phyloP scores from a whole-genome alignment of 2,797 vertebrate species.

The Cossypha dichroa region DNA sequence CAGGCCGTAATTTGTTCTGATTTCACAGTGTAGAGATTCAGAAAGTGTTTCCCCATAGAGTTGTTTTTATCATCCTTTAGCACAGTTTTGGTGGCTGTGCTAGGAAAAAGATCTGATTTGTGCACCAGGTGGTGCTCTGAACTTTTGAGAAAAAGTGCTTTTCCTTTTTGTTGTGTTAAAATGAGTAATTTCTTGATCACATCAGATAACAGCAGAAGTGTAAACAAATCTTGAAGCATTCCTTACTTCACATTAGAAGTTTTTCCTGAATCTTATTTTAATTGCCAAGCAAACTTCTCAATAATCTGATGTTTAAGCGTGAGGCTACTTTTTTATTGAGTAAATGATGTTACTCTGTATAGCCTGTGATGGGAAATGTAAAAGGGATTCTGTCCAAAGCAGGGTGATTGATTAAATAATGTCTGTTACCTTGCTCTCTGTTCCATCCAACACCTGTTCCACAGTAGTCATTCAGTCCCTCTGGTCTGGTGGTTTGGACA shows the following conservation, averaged over 20 bases:
- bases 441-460: not conserved
- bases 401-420: not conserved
- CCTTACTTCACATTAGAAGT: not conserved
- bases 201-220: not conserved
- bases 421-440: rapidly evolving
- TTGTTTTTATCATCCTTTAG: not conserved
- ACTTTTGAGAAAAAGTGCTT: not conserved
- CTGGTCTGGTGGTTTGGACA: not conserved
- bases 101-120: not conserved
- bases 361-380: not conserved
- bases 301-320: not conserved
- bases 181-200: not conserved
- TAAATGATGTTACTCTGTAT: not conserved
- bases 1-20: not conserved
- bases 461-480: not conserved
- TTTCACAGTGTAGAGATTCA: not conserved
- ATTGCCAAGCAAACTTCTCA: not conserved
- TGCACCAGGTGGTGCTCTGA: not conserved
- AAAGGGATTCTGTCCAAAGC: not conserved
- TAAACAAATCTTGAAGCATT: not conserved
- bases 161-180: not conserved
- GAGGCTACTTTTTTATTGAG: not conserved
- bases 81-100: not conserved
- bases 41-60: not conserved
- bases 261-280: not conserved